Conservation (phyloP, 1,140 invertebrate genomes). For the Brachionus rubens region DNA sequence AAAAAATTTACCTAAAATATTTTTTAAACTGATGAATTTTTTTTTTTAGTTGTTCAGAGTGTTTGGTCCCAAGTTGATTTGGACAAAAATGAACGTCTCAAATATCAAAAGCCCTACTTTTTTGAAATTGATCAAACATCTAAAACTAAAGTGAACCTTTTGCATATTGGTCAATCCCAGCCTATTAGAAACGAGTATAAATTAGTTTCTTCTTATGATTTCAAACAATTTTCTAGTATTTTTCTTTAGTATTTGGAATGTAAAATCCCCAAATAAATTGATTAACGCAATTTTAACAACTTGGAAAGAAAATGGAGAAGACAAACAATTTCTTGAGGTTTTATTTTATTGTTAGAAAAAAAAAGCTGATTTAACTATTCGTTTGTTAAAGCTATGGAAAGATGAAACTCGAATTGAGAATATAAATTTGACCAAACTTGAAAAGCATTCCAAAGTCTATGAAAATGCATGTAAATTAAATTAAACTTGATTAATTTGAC, state of each 20-base stretch:
- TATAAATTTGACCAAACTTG: slow-evolving; percentile 47
- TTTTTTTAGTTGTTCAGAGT: neutral
- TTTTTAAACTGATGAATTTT: neutral
- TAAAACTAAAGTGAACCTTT: neutral
- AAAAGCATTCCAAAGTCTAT: slow-evolving; percentile 48
- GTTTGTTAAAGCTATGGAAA: slow-evolving; percentile 31
- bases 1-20: neutral
- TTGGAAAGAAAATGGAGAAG: slow-evolving; percentile 54
- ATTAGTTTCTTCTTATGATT: neutral
- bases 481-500: neutral
- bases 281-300: slow-evolving; percentile 51
- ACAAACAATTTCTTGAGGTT: slow-evolving; percentile 58
- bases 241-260: slow-evolving; percentile 52
- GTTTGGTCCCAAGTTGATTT: slow-evolving; percentile 36
- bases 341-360: too few relatives aligned
- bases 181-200: slow-evolving; percentile 24
- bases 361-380: too few relatives aligned
- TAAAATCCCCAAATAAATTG: slow-evolving; percentile 54
- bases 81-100: slow-evolving; percentile 16
- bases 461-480: slow-evolving; percentile 43
- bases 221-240: neutral
- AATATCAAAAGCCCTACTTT: slow-evolving; percentile 33
- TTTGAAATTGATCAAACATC: neutral
- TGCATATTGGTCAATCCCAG: neutral
- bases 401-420: slow-evolving; percentile 38